phyloP scores from a whole-genome alignment of 64 coral and sea anemone genomes.

The Porites australiensis region DNA sequence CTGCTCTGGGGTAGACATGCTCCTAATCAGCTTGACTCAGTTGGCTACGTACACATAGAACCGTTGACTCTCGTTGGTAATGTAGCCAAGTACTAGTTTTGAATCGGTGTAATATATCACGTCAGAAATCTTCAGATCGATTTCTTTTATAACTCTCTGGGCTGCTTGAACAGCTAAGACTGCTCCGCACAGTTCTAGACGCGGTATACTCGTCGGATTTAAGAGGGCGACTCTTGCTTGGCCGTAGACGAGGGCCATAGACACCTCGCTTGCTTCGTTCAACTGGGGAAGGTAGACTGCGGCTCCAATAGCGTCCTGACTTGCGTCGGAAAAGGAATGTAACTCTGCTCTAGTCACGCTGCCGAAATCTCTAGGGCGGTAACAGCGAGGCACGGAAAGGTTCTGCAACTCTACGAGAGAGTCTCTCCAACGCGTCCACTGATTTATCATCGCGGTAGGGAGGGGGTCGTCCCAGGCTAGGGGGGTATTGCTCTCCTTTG shows the following conservation, averaged over 20 bases:
- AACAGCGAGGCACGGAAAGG: slow-evolving; percentile 37
- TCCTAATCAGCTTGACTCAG: slow-evolving; percentile 23
- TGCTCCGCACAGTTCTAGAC: slow-evolving; percentile 46
- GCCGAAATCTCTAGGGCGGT: slow-evolving; percentile 28
- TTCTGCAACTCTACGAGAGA: slow-evolving; percentile 37
- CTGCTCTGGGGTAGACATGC: slow-evolving; percentile 17
- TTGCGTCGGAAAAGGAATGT: slow-evolving; percentile 22
- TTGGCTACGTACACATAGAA: slow-evolving; percentile 58
- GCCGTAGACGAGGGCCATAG: neutral
- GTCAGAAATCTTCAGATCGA: slow-evolving; percentile 26
- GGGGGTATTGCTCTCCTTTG: slow-evolving; percentile 21
- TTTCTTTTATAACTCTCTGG: slow-evolving; percentile 3
- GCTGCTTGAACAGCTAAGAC: slow-evolving; percentile 38
- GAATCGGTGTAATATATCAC: slow-evolving; percentile 53
- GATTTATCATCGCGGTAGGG: slow-evolving; percentile 5
- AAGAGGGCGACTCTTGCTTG: slow-evolving; percentile 1
- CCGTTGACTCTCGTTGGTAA: slow-evolving; percentile 19
- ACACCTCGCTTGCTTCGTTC: slow-evolving; percentile 7
- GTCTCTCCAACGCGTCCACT: slow-evolving; percentile 54
- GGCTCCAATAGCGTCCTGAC: slow-evolving; percentile 40
- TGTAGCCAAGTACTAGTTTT: slow-evolving; percentile 51
- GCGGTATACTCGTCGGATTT: slow-evolving; percentile 12
- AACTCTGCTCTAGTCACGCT: neutral
- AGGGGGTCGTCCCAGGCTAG: slow-evolving; percentile 60
- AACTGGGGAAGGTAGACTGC: slow-evolving; percentile 13